phyloP scores from a whole-genome alignment of 2,888 invertebrate species.

The Hylaea fasciaria region DNA sequence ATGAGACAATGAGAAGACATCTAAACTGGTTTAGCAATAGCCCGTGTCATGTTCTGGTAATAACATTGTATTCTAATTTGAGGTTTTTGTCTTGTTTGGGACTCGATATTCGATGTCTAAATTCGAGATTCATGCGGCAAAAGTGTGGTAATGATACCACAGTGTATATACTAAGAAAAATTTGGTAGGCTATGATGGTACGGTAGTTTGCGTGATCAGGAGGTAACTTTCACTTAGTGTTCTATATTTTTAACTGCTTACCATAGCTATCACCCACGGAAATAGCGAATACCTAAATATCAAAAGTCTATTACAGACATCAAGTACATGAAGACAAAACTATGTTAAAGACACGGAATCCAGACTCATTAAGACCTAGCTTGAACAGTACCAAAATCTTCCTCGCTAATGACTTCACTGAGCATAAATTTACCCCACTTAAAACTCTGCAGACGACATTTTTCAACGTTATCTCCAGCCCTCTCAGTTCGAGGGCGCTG shows the following conservation, averaged over 20 bases:
- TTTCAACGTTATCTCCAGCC: conserved; percentile 51
- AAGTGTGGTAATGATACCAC: no score
- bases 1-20: conserved; percentile 7
- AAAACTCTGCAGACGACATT: conserved; percentile 47
- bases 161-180: no score
- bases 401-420: conserved; percentile 45
- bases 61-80: neutral
- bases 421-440: conserved; percentile 44
- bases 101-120: no score
- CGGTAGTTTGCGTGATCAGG: no score
- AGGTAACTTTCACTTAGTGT: no score
- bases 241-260: no score
- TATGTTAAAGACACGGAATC: neutral
- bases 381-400: conserved; percentile 46
- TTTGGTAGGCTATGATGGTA: no score
- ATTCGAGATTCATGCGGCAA: no score
- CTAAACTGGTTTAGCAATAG: conserved; percentile 12
- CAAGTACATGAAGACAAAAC: neutral
- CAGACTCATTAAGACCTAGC: conserved; percentile 7
- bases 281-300: no score
- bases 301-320: no score
- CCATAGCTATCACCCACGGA: no score
- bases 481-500: conserved; percentile 43
- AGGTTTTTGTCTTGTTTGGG: neutral
- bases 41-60: conserved; percentile 32